Conservation (phyloP, 2,797 vertebrate genomes). For the Sardinella longiceps region DNA sequence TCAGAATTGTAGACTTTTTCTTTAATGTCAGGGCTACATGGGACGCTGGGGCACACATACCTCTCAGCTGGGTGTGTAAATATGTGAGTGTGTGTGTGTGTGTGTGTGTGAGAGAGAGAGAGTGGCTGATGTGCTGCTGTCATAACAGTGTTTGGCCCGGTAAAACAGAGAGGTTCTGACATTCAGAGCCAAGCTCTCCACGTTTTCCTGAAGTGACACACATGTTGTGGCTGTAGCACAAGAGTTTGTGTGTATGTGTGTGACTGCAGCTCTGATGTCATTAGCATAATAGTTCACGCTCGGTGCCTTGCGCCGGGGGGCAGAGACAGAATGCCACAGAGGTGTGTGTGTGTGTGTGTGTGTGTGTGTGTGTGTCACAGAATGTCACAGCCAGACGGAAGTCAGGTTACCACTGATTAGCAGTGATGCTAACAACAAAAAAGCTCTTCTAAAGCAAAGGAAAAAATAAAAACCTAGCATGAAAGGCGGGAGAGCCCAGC, state of each 20-base stretch:
- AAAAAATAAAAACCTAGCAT: neutral
- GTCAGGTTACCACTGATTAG: neutral
- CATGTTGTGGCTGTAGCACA: neutral
- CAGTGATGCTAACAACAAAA: neutral
- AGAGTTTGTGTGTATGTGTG: neutral
- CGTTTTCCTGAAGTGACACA: neutral
- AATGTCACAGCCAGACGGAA: neutral
- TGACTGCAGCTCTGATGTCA: neutral
- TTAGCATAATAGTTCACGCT: slow-evolving; percentile 18
- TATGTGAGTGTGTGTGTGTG: too few relatives aligned
- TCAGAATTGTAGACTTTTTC: too few relatives aligned
- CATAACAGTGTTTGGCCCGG: neutral
- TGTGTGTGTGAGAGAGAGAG: neutral
- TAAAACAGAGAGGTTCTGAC: neutral
- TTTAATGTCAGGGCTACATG: too few relatives aligned
- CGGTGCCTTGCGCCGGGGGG: neutral
- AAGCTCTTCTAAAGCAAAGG: neutral
- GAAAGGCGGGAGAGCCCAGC: neutral
- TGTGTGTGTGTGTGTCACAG: neutral
- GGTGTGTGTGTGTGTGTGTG: neutral
- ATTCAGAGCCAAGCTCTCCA: neutral
- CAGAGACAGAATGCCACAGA: neutral
- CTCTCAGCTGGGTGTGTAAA: too few relatives aligned
- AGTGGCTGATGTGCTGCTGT: neutral
- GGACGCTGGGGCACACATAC: too few relatives aligned